Base-by-base conservation (phyloP, 1,140 invertebrate genomes). In the Liolophura sinensis region DNA sequence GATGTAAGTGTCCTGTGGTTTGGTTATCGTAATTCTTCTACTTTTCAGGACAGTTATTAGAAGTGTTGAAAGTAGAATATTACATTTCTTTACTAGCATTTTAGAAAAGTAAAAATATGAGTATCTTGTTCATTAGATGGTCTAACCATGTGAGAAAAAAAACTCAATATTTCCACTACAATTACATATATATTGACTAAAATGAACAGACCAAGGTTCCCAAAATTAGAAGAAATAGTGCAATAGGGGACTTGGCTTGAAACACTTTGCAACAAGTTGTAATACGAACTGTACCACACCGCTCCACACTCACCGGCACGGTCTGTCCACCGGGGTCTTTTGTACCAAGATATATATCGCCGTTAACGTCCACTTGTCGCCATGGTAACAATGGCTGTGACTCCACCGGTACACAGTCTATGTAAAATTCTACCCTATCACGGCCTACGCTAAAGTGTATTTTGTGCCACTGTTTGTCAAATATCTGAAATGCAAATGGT, bases 401-500 rank as follows among this genome's bases (percentile, higher is more conserved):
- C 80, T 81, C 16, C 76, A 85, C 40, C 76, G 71, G 74, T 60
- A 87, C 82, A 73, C 92, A 94, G 76, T 94, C 92, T 0, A 92
- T 82, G 69, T 91, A 92, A 3, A 92, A 79, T 16, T 89, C 79
- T 0, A 91, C 88, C 31, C 87, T 86, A 60, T 92, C 87, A 65
- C 88, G 86, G 62, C 87, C 89, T 1, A 93, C 87, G 4, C 90
- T 90, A 64, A 93, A 87, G 75, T 93, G 91, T 9, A 94, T 84
- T 84, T 93, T 93, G 75, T 93, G 92, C 92, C 92, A 93, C 55
- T 89, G 87, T 61, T 87, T 87, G 71, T 90, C 88, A 77, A 93
- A 92, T n/a, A 92, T 82, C 90, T 92, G 80, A 11, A 86, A 85
- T 64, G 64, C 64, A 60, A 75, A 55, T 57, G 18, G 56, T 22